Evolutionary conservation across 1,140 invertebrate genomes (phyloP), one percentile per base, ranked within the genome.

Genomic region (Platyura marginata): DNA sequence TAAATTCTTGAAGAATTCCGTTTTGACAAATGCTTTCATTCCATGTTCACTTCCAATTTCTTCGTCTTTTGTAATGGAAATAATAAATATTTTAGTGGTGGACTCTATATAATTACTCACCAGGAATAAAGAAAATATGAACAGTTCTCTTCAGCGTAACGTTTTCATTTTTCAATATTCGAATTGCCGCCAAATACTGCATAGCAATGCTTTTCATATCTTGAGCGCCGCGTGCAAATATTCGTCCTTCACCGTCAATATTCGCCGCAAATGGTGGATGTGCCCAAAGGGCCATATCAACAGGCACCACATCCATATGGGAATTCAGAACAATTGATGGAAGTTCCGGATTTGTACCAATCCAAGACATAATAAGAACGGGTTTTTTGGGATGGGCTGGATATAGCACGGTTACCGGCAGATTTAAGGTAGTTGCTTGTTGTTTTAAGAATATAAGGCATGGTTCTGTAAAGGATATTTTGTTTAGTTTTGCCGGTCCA

Each of bases 251-350:
- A 10, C 74, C 70, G 54, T 83, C 77, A 51, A 86, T 81, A 35
- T 76, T 64, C 1, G 75, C 85, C 47, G 66, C 70, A 59, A 89
- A 91, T 32, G 86, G 84, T 23, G 80, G 77, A 62, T 82, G 71
- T 1, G 67, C 82, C 86, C 86, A 91, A 53, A 77, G 71, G 21
- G 85, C 59, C 63, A 66, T 72, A 62, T 76, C 85, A 3, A 87
- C 85, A 13, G 88, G 86, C 3, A 94, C 89, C 19, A 92, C 87
- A 65, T 93, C 88, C 69, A 83, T 91, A 53, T 92, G 88, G 35
- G 83, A 89, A 56, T 91, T 91, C 3, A 94, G 67, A 23, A 91
- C 54, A 25, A 94, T 64, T 3, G 78, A 66, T 5, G 76, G 71
- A 36, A 82, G 57, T 16, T 16, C 19, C 11, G 36, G 15, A 37